Conservation (phyloP, 2,797 vertebrate genomes). For the Aphelocoma californica region DNA sequence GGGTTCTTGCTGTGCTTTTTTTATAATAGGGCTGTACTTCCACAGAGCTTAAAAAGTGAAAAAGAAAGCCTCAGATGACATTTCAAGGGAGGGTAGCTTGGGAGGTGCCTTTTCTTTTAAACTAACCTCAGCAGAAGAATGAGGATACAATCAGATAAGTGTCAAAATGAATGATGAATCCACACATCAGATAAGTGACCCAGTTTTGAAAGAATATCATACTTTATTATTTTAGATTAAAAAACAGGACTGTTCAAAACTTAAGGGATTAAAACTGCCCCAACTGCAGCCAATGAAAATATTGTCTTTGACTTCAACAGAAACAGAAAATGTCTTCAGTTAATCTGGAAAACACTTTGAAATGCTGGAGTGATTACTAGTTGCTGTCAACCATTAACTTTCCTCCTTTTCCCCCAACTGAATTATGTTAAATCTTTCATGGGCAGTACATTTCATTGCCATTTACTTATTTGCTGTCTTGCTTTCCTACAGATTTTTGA, state of each 20-base stretch:
- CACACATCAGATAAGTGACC: neutral
- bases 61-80: neutral
- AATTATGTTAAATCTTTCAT: neutral
- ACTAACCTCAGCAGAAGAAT: slow-evolving; percentile 14
- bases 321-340: neutral
- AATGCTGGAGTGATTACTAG: neutral
- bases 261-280: neutral
- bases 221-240: slow-evolving; percentile 8
- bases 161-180: neutral
- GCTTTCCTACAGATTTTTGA: neutral
- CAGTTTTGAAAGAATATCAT: neutral
- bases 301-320: neutral
- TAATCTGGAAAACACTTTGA: neutral
- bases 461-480: neutral
- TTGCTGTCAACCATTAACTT: neutral
- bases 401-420: neutral
- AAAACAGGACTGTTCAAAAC: neutral
- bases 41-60: neutral
- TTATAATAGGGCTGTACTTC: neutral
- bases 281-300: slow-evolving; percentile 6
- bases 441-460: neutral
- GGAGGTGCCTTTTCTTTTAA: slow-evolving; percentile 10
- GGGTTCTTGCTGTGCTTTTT: neutral
- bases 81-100: neutral
- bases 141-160: neutral